Evolutionary conservation across 2,113 vertebrate genomes (phyloP).

Genomic region (Hiodon alosoides): DNA sequence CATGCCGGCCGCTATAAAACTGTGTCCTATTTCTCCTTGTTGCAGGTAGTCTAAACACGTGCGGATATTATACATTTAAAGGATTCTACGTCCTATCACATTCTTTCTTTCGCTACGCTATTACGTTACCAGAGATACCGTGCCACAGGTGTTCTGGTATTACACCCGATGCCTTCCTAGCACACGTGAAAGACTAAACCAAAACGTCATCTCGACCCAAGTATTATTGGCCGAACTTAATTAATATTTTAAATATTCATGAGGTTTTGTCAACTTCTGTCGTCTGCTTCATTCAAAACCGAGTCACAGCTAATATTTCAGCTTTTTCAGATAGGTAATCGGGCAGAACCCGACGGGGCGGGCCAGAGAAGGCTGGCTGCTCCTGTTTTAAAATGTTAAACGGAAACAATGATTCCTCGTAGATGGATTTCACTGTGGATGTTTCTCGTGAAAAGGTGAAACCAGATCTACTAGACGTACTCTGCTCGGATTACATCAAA

Average conservation of each 20-base stretch:
- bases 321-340: constrained; percentile 49
- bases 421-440: constrained; percentile 53
- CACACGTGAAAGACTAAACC: constrained; percentile 31
- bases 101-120: not conserved
- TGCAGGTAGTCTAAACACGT: not conserved
- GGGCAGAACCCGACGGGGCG: constrained; percentile 33
- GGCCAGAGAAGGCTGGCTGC: constrained; percentile 40
- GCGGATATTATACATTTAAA: constrained; percentile 15
- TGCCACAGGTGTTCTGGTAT: constrained; percentile 32
- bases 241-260: constrained; percentile 73
- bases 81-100: not conserved
- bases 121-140: constrained; percentile 22
- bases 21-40: too few species aligned
- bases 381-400: constrained; percentile 62
- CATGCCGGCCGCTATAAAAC: too few species aligned
- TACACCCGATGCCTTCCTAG: constrained; percentile 20
- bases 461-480: constrained; percentile 40
- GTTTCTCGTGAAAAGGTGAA: constrained; percentile 43
- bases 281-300: constrained; percentile 32
- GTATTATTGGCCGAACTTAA: constrained; percentile 43
- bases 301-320: constrained; percentile 61
- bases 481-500: constrained; percentile 46
- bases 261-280: constrained; percentile 34
- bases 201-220: constrained; percentile 36
- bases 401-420: constrained; percentile 52